Evolutionary conservation across 2,113 vertebrate genomes (phyloP).

Genomic region (Anseranas semipalmata): DNA sequence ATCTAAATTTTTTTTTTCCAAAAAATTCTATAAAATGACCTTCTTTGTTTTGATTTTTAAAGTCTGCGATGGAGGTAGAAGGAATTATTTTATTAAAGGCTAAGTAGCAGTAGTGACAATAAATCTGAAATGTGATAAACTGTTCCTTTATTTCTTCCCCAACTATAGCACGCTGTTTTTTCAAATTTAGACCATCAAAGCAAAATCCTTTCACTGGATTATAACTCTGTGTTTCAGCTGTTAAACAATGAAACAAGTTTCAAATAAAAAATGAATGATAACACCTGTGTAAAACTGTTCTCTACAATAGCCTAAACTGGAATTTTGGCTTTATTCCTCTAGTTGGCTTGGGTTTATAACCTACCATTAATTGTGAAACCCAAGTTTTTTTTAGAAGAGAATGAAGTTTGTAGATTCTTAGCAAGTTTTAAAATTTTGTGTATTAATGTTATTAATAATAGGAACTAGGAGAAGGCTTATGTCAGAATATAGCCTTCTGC

Average conservation of each 20-base stretch:
- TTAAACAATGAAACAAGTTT: too few species aligned
- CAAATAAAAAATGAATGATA: not conserved
- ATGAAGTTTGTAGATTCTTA: not conserved
- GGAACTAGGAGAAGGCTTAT: not conserved
- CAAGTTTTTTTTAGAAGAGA: not conserved
- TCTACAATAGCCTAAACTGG: not conserved
- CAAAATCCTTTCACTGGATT: not conserved
- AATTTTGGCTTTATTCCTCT: not conserved
- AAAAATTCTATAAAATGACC: not conserved
- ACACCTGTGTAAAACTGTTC: not conserved
- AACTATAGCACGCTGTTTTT: not conserved
- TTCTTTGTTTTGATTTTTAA: not conserved
- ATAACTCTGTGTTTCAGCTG: not conserved
- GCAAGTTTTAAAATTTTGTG: not conserved
- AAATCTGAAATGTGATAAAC: not conserved
- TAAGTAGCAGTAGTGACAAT: not conserved
- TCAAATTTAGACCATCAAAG: not conserved
- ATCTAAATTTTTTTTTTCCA: not conserved
- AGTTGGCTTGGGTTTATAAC: not conserved
- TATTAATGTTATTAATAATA: not conserved
- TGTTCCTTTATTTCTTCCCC: not conserved
- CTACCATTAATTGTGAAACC: not conserved
- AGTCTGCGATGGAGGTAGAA: not conserved
- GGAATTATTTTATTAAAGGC: not conserved
- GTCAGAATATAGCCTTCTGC: not conserved